Evolutionary conservation across 2,113 vertebrate species (phyloP).

Genomic region (Muntiacus reevesi): DNA sequence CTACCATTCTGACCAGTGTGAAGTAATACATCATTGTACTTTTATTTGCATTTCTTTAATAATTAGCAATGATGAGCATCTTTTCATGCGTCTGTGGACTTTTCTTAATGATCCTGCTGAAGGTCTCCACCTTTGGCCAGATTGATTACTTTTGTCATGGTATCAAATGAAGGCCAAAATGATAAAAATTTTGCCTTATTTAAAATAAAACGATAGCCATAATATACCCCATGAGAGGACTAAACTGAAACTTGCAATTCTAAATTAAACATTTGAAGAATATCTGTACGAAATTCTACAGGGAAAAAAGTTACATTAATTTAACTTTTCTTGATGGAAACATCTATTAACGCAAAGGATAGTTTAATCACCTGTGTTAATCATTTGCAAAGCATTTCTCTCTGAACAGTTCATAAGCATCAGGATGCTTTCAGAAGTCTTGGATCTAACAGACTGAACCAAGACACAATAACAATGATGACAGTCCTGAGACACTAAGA

Average conservation of each 20-base stretch:
- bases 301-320: neutral
- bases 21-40: neutral
- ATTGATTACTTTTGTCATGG: neutral
- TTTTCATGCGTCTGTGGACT: neutral
- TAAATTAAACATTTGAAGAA: slow-evolving; percentile 11
- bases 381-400: neutral
- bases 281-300: neutral
- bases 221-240: neutral
- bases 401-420: neutral
- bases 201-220: neutral
- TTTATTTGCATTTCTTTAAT: neutral
- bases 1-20: neutral
- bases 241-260: neutral
- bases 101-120: neutral
- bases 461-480: neutral
- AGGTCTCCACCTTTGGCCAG: neutral
- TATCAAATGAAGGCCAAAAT: neutral
- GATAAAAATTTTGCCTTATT: neutral
- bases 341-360: neutral
- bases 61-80: neutral
- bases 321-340: neutral
- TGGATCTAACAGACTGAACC: neutral
- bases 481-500: neutral
- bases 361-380: neutral
- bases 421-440: neutral